Conservation (phyloP, 2,113 vertebrate genomes). For the Anolis carolinensis region DNA sequence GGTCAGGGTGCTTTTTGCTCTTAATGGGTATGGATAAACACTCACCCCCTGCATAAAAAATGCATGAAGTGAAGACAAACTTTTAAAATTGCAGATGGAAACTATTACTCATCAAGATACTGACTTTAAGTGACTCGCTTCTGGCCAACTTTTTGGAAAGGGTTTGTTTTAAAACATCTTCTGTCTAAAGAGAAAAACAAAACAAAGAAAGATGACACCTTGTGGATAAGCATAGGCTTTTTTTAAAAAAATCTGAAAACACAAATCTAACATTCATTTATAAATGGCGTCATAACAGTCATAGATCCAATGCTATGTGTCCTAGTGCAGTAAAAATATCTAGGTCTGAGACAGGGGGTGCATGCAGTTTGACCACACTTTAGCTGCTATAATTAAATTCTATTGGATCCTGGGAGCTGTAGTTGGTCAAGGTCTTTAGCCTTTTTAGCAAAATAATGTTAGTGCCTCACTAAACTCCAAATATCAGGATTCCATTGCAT, state of each 20-base stretch:
- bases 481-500: no score
- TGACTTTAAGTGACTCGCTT: neutral
- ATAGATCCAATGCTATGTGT: neutral
- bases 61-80: conserved; percentile 12
- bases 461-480: no score
- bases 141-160: neutral
- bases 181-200: neutral
- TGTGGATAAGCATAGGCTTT: neutral
- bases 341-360: neutral
- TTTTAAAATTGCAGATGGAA: conserved; percentile 12
- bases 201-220: neutral
- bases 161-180: neutral
- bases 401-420: no score
- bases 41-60: neutral
- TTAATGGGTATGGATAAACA: conserved; percentile 17
- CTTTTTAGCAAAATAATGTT: no score
- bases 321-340: neutral
- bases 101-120: conserved; percentile 16
- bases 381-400: no score
- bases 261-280: neutral
- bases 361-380: no score
- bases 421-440: no score
- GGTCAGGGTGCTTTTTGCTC: conserved; percentile 28
- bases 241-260: no score
- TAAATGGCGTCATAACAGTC: neutral